Evolutionary conservation across 1,140 invertebrate species (phyloP).

Genomic region (Apis mellifera): Amel_HAv3.1 CM009931.2:17980501-17981000

Average conservation of each 20-base stretch:
- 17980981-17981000: too few species aligned
- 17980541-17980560: conserved; percentile 51
- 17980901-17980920: conserved; percentile 63
- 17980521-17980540: conserved; percentile 1
- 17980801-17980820: conserved; percentile 73
- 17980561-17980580: conserved; percentile 6
- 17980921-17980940: conserved; percentile 56
- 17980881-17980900: conserved; percentile 63
- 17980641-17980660: not conserved
- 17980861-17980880: conserved; percentile 63
- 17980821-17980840: conserved; percentile 78
- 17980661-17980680: not conserved
- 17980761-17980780: conserved; percentile 43
- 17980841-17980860: conserved; percentile 80
- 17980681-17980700: not conserved
- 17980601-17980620: conserved; percentile 11
- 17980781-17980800: conserved; percentile 60
- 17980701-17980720: too few species aligned
- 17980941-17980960: conserved; percentile 60
- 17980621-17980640: conserved; percentile 19
- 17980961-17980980: conserved; percentile 76
- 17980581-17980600: conserved; percentile 29
- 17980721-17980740: too few species aligned
- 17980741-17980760: not conserved
- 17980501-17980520: not conserved